Evolutionary conservation across 2,113 vertebrate species (phyloP).

Genomic region (Alethe diademata): DNA sequence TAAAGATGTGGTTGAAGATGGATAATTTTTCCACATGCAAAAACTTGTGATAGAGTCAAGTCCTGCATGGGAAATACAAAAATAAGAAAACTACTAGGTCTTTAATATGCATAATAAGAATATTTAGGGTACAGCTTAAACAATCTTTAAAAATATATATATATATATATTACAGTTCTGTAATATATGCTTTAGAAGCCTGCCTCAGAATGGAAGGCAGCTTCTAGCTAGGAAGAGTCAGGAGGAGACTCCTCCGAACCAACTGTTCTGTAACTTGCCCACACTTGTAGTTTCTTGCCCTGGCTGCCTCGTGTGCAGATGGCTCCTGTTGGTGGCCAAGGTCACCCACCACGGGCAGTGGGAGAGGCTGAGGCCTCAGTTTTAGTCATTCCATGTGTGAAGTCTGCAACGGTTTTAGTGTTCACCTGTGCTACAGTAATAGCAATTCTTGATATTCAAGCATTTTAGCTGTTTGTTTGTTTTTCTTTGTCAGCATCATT

Average conservation of each 20-base stretch:
- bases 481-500: slow-evolving; percentile 69
- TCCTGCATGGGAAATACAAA: neutral
- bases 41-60: neutral
- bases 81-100: neutral
- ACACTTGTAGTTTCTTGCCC: neutral
- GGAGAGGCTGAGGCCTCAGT: rapidly evolving
- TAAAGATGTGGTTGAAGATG: neutral
- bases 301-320: neutral
- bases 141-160: neutral
- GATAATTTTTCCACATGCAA: neutral
- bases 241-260: neutral
- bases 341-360: neutral
- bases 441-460: slow-evolving; percentile 82
- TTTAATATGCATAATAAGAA: neutral
- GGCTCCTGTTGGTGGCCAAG: neutral
- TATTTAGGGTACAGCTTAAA: slow-evolving; percentile 48
- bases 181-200: slow-evolving; percentile 25
- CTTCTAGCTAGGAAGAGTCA: neutral
- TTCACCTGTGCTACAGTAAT: slow-evolving; percentile 67
- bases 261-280: neutral
- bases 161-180: neutral
- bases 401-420: slow-evolving; percentile 65
- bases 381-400: neutral
- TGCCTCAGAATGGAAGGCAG: neutral
- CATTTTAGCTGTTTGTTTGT: slow-evolving; percentile 72